Evolutionary conservation across 2,113 vertebrate genomes (phyloP).

Genomic region (Anguilla rostrata): DNA sequence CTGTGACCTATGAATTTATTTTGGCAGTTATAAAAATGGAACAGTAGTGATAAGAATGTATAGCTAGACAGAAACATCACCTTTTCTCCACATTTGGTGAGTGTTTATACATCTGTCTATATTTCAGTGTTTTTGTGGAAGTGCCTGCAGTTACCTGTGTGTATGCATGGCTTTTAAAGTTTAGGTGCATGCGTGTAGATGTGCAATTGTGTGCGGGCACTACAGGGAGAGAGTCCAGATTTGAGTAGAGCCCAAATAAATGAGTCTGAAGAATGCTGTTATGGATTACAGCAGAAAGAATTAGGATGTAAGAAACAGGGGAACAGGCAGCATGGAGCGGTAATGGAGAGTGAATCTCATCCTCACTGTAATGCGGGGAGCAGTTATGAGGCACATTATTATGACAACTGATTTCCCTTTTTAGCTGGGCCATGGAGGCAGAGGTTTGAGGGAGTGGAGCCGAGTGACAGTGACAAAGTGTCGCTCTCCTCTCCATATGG

Average conservation of each 20-base stretch:
- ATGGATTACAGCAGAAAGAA: neutral
- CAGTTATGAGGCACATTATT: conserved; percentile 47
- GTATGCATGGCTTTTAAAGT: neutral
- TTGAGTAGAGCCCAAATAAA: neutral
- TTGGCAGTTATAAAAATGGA: neutral
- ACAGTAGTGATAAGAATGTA: neutral
- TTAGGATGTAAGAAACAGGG: neutral
- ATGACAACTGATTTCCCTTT: conserved; percentile 50
- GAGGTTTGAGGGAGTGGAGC: conserved; percentile 40
- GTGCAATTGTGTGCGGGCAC: neutral
- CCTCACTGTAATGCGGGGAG: conserved; percentile 26
- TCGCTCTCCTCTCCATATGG: conserved; percentile 57
- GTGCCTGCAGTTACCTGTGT: too few relatives aligned
- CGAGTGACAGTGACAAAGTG: conserved; percentile 74
- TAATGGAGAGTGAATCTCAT: conserved; percentile 31
- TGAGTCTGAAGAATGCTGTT: neutral
- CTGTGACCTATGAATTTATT: neutral
- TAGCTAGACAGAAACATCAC: neutral
- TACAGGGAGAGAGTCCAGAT: neutral
- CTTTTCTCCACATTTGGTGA: too few relatives aligned
- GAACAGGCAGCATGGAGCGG: neutral
- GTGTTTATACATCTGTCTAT: neutral
- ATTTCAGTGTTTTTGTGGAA: neutral
- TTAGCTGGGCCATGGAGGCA: conserved; percentile 33
- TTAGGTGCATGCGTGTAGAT: neutral